Conservation (phyloP, 2,888 invertebrate genomes). For the Calephelis perditalis region DNA sequence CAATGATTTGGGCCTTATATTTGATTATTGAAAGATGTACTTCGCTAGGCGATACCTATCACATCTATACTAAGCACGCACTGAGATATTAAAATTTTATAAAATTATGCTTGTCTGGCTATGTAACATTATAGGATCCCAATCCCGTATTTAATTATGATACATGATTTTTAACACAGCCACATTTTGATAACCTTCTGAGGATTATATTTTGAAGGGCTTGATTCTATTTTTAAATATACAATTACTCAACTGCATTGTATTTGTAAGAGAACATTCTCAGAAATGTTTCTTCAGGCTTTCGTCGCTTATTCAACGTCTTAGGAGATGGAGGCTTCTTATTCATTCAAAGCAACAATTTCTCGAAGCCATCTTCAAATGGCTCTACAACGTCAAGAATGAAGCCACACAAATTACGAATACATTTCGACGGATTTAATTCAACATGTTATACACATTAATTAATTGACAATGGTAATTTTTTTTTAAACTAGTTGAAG, state of each 20-base stretch:
- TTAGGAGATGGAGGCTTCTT: constrained; percentile 22
- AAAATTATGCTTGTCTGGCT: too few species aligned
- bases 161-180: too few species aligned
- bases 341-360: constrained; percentile 26
- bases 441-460: not conserved
- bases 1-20: too few species aligned
- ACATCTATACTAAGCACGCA: too few species aligned
- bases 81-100: too few species aligned
- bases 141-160: too few species aligned
- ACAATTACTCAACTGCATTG: not conserved
- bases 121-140: too few species aligned
- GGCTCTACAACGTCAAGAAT: constrained; percentile 20
- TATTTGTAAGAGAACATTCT: not conserved
- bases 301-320: constrained; percentile 14
- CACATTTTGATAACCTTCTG: not conserved
- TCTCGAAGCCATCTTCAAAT: constrained; percentile 24
- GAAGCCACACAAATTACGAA: constrained; percentile 24
- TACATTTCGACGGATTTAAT: constrained; percentile 25
- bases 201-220: too few species aligned
- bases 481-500: not conserved
- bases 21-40: too few species aligned
- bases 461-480: not conserved
- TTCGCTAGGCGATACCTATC: too few species aligned
- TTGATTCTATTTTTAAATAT: too few species aligned
- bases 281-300: constrained; percentile 6